A percentile compares a stretch with the other conserved stretches of the same genome.
These are phyloP conservation scores for Teleopsis dalmanni DNA, from an alignment of 1,140 invertebrate genomes.

Conservation along the genomic window DNA sequence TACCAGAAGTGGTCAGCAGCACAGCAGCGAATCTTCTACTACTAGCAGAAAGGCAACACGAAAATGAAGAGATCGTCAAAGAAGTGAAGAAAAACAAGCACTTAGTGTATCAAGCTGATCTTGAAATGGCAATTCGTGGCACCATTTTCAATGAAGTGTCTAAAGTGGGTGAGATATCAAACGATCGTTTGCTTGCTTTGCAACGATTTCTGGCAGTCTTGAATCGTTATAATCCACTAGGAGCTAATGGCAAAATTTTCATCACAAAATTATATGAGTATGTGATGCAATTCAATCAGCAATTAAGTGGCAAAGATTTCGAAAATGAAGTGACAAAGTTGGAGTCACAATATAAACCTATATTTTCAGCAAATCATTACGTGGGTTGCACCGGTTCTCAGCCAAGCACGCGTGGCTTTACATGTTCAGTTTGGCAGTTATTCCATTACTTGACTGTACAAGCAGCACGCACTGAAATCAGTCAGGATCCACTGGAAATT, in stretches of 20 bases:
- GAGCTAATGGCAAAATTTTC: conserved; percentile 56
- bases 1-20: background rate
- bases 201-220: conserved; percentile 65
- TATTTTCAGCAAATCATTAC: conserved; percentile 30
- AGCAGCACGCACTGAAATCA: conserved; percentile 49
- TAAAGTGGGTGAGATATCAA: conserved; percentile 58
- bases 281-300: conserved; percentile 26
- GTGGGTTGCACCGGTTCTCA: conserved; percentile 61
- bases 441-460: conserved; percentile 91
- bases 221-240: conserved; percentile 46
- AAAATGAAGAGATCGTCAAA: conserved; percentile 13
- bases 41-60: background rate
- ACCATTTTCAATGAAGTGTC: conserved; percentile 75
- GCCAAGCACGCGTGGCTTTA: conserved; percentile 73
- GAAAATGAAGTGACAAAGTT: conserved; percentile 25
- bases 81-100: conserved; percentile 36
- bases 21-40: background rate
- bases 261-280: conserved; percentile 45
- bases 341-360: conserved; percentile 16
- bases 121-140: conserved; percentile 75
- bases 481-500: conserved; percentile 56
- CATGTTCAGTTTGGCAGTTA: conserved; percentile 90
- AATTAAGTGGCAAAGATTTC: conserved; percentile 26
- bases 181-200: conserved; percentile 62
- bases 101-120: conserved; percentile 70